Evolutionary conservation across 2,113 vertebrate species (phyloP).

Genomic region (Cairina moschata): DNA sequence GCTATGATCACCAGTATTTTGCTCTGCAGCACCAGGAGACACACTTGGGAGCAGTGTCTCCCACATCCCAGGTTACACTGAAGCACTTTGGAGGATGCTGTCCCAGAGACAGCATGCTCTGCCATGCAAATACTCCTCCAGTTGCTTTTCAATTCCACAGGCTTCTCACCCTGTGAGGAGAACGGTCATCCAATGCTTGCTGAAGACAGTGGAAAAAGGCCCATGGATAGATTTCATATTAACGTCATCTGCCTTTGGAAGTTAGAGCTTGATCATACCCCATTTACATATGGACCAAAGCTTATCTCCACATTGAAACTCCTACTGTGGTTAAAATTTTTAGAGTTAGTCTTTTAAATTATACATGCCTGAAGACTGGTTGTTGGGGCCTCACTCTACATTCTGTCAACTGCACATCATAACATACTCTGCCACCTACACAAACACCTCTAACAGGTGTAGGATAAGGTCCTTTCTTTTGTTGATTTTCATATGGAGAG

Average conservation of each 20-base stretch:
- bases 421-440: not conserved
- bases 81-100: not conserved
- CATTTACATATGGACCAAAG: fast-evolving
- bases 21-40: not conserved
- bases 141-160: not conserved
- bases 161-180: not conserved
- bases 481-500: not conserved
- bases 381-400: not conserved
- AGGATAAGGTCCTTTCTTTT: not conserved
- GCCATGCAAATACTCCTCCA: not conserved
- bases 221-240: not conserved
- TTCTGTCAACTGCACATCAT: not conserved
- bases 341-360: not conserved
- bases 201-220: not conserved
- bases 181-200: not conserved
- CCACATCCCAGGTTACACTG: not conserved
- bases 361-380: not conserved
- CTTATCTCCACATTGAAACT: not conserved
- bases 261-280: not conserved
- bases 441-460: not conserved
- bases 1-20: fast-evolving
- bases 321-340: not conserved
- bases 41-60: fast-evolving
- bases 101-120: not conserved
- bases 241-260: not conserved